Evolutionary conservation across 2,888 invertebrate genomes (phyloP).

Genomic region (Scaptomyza reducta): DNA sequence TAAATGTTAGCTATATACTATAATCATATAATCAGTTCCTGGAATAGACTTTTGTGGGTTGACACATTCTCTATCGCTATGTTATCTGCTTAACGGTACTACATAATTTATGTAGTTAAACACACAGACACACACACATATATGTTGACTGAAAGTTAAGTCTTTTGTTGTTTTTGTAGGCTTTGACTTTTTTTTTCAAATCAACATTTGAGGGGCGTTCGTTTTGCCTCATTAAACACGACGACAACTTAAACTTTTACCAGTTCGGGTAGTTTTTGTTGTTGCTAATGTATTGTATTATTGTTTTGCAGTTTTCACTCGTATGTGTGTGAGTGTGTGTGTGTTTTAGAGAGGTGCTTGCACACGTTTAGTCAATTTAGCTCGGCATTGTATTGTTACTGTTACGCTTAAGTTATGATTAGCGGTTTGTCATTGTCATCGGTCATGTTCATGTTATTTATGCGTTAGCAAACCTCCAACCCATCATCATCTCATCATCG

Average conservation of each 20-base stretch:
- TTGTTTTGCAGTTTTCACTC: conserved; percentile 66
- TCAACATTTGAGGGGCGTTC: conserved; percentile 45
- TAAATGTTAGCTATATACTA: not conserved
- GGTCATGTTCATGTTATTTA: conserved; percentile 41
- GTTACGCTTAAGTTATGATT: conserved; percentile 73
- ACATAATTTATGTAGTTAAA: not conserved
- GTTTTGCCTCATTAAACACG: conserved; percentile 60
- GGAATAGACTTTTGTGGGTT: not conserved
- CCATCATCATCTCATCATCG: conserved; percentile 22
- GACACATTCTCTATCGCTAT: not conserved
- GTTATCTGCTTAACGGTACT: conserved; percentile 3
- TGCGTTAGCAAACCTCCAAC: conserved; percentile 44
- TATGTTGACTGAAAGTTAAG: conserved; percentile 12
- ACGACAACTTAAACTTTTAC: conserved; percentile 61
- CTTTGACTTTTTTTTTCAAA: conserved; percentile 23
- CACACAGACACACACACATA: not conserved
- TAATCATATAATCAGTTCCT: not conserved
- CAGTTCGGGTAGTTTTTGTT: conserved; percentile 38
- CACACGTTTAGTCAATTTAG: conserved; percentile 64
- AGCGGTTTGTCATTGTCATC: conserved; percentile 72
- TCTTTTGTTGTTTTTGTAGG: conserved; percentile 6
- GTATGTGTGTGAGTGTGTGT: conserved; percentile 1
- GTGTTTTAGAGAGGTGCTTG: conserved; percentile 30
- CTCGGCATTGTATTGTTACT: conserved; percentile 30
- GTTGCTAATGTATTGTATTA: conserved; percentile 10